Conservation (phyloP, 30 jellyfish, hydroid and myxozoan species). For the Haliclystus octoradiatus region DNA sequence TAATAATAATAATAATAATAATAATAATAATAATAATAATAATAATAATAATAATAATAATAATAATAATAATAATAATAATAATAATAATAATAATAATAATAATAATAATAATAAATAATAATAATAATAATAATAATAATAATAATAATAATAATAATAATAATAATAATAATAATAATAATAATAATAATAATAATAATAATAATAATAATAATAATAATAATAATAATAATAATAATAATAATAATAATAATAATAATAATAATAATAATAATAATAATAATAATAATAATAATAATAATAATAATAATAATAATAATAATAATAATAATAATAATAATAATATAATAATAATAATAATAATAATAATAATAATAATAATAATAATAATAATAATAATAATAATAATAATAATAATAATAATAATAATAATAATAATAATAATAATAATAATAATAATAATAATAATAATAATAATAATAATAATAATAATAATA, state of each 20-base stretch:
- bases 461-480: not conserved
- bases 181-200: not conserved
- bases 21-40: not conserved
- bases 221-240: not conserved
- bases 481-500: not conserved
- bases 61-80: slow-evolving; percentile 3
- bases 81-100: not conserved
- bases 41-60: not conserved
- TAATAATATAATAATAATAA: not conserved
- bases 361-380: not conserved
- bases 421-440: not conserved
- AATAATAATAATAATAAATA: not conserved
- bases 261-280: not conserved
- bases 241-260: not conserved
- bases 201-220: not conserved
- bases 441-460: not conserved
- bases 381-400: not conserved
- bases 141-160: not conserved
- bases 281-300: not conserved
- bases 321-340: not conserved
- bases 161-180: not conserved
- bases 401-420: not conserved
- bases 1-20: not conserved
- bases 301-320: not conserved
- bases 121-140: not conserved